A percentile compares a stretch with the other conserved stretches of the same genome.
phyloP scores from a whole-genome alignment of 2,888 invertebrate genomes.

The Drosophila diplacantha region DNA sequence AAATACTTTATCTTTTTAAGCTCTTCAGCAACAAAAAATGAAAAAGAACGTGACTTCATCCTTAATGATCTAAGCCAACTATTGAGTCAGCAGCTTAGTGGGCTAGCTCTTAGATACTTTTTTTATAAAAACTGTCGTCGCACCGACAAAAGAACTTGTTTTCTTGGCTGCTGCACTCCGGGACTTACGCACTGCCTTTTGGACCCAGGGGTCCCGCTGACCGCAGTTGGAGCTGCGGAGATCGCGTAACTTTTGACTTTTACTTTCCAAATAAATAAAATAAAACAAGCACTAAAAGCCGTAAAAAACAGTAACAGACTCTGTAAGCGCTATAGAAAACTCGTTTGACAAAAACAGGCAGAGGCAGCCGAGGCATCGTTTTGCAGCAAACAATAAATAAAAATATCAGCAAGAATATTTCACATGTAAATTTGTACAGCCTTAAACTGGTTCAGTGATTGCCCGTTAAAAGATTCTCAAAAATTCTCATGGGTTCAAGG shows the following conservation, averaged over 20 bases:
- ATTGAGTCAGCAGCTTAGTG: constrained; percentile 20
- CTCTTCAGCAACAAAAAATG: too few relatives aligned
- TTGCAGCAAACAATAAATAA: constrained; percentile 51
- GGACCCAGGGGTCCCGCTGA: constrained; percentile 28
- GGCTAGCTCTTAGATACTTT: neutral
- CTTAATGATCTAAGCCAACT: constrained; percentile 31
- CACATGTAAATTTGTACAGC: constrained; percentile 35
- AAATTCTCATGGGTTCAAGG: constrained; percentile 41
- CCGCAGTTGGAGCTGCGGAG: constrained; percentile 25
- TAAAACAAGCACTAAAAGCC: constrained; percentile 1
- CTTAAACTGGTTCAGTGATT: constrained; percentile 40
- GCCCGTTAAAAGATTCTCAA: constrained; percentile 5
- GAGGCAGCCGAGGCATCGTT: constrained; percentile 31
- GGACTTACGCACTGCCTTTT: constrained; percentile 32
- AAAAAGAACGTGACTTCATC: constrained; percentile 13
- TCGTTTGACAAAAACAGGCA: constrained; percentile 50
- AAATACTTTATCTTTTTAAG: neutral
- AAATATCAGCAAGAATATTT: constrained; percentile 53
- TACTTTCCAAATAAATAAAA: constrained; percentile 46
- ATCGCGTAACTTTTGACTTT: constrained; percentile 59
- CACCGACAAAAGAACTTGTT: constrained; percentile 57
- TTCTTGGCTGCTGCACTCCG: constrained; percentile 19
- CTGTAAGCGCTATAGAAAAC: constrained; percentile 51
- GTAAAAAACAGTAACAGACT: constrained; percentile 7
- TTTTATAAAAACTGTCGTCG: constrained; percentile 16